Evolutionary conservation across 2,113 vertebrate species (phyloP), one percentile per base, ranked within the genome.

Genomic region (Cyanoderma ruficeps): DNA sequence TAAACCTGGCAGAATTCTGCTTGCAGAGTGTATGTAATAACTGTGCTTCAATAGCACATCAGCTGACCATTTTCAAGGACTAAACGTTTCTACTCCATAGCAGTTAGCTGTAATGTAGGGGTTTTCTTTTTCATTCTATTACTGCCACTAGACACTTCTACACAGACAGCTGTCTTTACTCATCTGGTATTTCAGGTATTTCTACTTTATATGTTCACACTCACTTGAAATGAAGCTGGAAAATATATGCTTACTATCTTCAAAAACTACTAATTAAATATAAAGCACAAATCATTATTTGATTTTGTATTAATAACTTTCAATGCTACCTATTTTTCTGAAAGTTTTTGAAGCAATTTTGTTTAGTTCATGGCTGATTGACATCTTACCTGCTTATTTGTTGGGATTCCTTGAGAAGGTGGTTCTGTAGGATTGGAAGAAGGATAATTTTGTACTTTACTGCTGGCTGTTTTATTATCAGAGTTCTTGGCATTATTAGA

Each of bases 301-400:
- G 28, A 67, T 83, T 93, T 86, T 55, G 22, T 37, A 79, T 70
- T 60, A 69, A 37, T 25, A 82, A 37, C 14, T 83, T 88, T 13
- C 52, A 81, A 10, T 10, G 18, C 22, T 53, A 28, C 15, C 1
- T 13, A 17, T 63, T 67, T 64, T 87, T 64, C 76, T 53, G 27
- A 30, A 59, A 30, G n/a, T 33, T 84, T 39, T 39, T 21, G 15
- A 49, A 88, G 35, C 41, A 21, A 23, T 70, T 85, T 61, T 46
- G 7, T 46, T 56, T 35, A 46, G 7, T 61, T 82, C 25, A 21
- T 23, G 42, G 68, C 19, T 77, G 19, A 30, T 0, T 17, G 39
- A 78, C 33, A 61, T 71, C 76, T 96, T 93, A 98, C 98, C 98
- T 98, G 98, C 96, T 98, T 98, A 86, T 90, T 97, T 52, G 95